phyloP scores from a whole-genome alignment of 2,888 invertebrate species.

The Caenorhabditis sp. region DNA sequence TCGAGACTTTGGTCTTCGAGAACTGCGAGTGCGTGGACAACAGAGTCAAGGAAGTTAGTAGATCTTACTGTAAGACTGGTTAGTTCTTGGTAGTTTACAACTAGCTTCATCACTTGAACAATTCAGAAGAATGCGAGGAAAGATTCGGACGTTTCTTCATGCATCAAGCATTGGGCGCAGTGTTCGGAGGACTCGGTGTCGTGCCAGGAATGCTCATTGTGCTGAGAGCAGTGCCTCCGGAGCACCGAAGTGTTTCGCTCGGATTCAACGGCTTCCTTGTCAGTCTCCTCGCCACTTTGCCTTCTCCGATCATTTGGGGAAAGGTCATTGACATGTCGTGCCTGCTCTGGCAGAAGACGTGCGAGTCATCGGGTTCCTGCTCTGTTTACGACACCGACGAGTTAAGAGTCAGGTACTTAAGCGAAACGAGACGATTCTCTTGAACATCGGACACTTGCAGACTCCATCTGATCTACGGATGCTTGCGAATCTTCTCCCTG shows the following conservation, averaged over 20 bases:
- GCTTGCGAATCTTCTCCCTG: constrained; percentile 73
- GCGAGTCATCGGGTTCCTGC: constrained; percentile 79
- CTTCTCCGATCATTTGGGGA: constrained; percentile 80
- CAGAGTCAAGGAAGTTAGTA: constrained; percentile 66
- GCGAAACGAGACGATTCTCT: too few relatives aligned
- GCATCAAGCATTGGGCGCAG: constrained; percentile 74
- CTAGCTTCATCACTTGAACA: too few relatives aligned
- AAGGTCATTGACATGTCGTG: constrained; percentile 80
- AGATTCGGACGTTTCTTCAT: constrained; percentile 68
- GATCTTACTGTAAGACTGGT: constrained; percentile 70
- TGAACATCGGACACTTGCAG: constrained; percentile 50
- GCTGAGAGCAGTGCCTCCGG: constrained; percentile 76
- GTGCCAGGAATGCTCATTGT: constrained; percentile 79
- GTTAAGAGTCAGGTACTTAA: constrained; percentile 78
- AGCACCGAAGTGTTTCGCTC: constrained; percentile 75
- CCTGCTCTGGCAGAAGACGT: constrained; percentile 79
- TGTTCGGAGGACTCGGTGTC: constrained; percentile 78
- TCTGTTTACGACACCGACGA: constrained; percentile 79
- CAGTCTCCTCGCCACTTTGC: constrained; percentile 78
- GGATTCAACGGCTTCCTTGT: constrained; percentile 79
- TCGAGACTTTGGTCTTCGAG: constrained; percentile 46
- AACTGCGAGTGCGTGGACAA: constrained; percentile 71
- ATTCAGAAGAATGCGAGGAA: constrained; percentile 64
- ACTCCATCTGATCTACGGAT: constrained; percentile 75
- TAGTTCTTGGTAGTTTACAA: not conserved